Percentiles rank a stretch among this genome's conserved stretches.
These are phyloP conservation scores for Cyprinus carpio DNA, from an alignment of 2,113 vertebrate genomes.

Conservation along the genomic window DNA sequence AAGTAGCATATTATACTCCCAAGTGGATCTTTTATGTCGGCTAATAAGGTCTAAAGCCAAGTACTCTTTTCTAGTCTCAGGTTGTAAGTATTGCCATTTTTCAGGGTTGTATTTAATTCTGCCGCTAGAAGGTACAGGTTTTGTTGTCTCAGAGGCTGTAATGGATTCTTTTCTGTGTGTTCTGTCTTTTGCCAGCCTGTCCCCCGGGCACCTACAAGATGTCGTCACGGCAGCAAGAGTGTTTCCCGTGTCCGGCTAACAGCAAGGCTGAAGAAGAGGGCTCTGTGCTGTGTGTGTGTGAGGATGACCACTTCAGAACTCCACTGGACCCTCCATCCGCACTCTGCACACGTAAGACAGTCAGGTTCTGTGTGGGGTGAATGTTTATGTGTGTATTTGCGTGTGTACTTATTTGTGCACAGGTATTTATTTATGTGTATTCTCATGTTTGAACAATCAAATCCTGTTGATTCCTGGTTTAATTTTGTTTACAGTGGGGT, in stretches of 20 bases:
- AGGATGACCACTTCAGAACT: slow-evolving; percentile 89
- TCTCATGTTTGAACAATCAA: background rate
- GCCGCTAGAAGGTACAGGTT: background rate
- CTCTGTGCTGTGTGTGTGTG: slow-evolving; percentile 85
- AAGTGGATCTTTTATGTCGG: background rate
- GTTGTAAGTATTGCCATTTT: slow-evolving; percentile 9
- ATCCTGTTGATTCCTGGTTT: background rate
- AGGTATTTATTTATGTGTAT: background rate
- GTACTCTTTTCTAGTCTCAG: background rate
- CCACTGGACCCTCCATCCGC: slow-evolving; percentile 87
- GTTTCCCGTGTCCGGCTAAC: slow-evolving; percentile 89
- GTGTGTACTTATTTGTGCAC: background rate
- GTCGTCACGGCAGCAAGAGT: slow-evolving; percentile 86
- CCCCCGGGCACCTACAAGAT: slow-evolving; percentile 90
- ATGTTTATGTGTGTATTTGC: background rate
- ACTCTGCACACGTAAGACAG: slow-evolving; percentile 86
- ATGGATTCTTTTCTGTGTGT: background rate
- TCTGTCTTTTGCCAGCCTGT: slow-evolving; percentile 77
- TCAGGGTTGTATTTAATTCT: background rate
- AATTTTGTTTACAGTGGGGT: slow-evolving; percentile 29
- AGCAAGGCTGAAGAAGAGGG: slow-evolving; percentile 88
- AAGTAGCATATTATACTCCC: background rate
- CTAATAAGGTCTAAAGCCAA: slow-evolving; percentile 16
- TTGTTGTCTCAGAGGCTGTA: background rate
- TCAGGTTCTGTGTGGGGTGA: background rate